These are phyloP conservation scores for Pungitius pungitius DNA, from an alignment of 2,113 vertebrate genomes.

Conservation along the genomic window DNA sequence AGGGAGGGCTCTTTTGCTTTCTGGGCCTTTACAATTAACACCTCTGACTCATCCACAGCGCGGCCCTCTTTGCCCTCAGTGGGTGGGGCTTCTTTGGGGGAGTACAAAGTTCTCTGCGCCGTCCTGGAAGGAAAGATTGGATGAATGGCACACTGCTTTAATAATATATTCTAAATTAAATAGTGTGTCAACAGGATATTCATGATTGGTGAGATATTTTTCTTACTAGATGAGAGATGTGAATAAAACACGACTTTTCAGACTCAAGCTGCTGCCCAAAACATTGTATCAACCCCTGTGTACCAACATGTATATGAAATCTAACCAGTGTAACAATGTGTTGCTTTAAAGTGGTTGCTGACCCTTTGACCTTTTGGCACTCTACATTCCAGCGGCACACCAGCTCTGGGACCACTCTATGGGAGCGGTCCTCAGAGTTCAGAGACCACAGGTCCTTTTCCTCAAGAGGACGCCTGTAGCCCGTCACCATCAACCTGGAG, in stretches of 20 bases:
- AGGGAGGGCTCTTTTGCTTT: slow-evolving; percentile 86
- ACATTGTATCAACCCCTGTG: neutral
- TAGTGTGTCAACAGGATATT: neutral
- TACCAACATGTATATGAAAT: neutral
- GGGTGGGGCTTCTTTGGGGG: slow-evolving; percentile 66
- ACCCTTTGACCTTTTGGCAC: slow-evolving; percentile 87
- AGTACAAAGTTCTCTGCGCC: slow-evolving; percentile 76
- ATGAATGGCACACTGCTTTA: neutral
- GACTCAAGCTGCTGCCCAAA: neutral
- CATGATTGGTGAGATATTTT: neutral
- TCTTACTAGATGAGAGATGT: no score
- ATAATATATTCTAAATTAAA: neutral
- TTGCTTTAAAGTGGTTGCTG: slow-evolving; percentile 39
- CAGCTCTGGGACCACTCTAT: slow-evolving; percentile 86
- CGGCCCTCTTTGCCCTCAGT: slow-evolving; percentile 59
- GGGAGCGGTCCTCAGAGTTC: slow-evolving; percentile 88
- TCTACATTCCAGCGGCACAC: slow-evolving; percentile 88
- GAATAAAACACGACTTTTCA: no score
- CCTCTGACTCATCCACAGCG: slow-evolving; percentile 87
- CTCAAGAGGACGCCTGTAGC: slow-evolving; percentile 89
- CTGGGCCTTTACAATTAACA: slow-evolving; percentile 83
- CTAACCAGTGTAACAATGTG: neutral
- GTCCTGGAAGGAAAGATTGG: slow-evolving; percentile 42
- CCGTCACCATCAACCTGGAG: slow-evolving; percentile 87
- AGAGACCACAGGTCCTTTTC: slow-evolving; percentile 93